Conservation (phyloP, 2,113 vertebrate species). For the Chionomys nivalis region DNA sequence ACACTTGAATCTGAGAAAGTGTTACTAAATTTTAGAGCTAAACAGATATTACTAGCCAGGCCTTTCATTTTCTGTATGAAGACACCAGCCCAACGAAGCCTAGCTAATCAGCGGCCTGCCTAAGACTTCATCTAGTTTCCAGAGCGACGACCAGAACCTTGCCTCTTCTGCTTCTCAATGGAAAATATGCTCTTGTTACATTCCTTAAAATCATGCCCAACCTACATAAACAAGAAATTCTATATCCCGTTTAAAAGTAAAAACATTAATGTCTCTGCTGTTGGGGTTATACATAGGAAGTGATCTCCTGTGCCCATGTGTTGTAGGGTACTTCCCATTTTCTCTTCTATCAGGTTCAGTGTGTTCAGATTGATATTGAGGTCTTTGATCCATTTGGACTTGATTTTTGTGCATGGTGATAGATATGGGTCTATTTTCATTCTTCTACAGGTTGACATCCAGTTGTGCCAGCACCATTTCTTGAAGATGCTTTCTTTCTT, state of each 20-base stretch:
- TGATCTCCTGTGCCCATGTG: too few relatives aligned
- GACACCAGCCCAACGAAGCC: background rate
- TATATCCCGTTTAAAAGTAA: constrained; percentile 8
- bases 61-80: constrained; percentile 39
- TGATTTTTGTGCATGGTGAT: too few relatives aligned
- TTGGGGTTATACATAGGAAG: too few relatives aligned
- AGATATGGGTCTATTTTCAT: too few relatives aligned
- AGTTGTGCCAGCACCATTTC: too few relatives aligned
- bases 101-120: background rate
- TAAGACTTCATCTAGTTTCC: background rate
- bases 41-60: background rate
- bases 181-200: constrained; percentile 17
- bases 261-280: too few relatives aligned
- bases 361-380: too few relatives aligned
- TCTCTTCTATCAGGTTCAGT: too few relatives aligned
- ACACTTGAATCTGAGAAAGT: background rate
- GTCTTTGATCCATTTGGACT: too few relatives aligned
- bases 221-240: constrained; percentile 42
- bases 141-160: background rate
- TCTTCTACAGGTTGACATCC: too few relatives aligned
- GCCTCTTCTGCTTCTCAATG: constrained; percentile 33
- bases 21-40: constrained; percentile 11
- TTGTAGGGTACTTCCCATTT: too few relatives aligned
- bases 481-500: too few relatives aligned
- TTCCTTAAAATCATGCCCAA: constrained; percentile 5